Percentiles rank a stretch among this genome's conserved stretches.
These are phyloP conservation scores for Drosophila pseudotakahashii DNA, from an alignment of 2,888 invertebrate species.

Conservation along the genomic window DNA sequence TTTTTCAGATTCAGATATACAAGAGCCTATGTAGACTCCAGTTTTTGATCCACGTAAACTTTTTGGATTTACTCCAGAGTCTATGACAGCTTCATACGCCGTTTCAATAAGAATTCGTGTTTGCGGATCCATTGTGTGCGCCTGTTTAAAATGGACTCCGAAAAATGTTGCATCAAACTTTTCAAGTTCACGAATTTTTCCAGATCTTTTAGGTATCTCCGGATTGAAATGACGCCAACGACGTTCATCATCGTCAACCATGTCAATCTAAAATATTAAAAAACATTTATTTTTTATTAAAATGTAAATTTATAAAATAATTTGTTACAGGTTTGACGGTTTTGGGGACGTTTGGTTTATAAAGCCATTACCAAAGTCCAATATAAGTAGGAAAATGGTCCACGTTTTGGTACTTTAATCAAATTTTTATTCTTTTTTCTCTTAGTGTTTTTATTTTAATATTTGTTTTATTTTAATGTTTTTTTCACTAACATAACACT, in stretches of 20 bases:
- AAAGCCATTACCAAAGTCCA: too few relatives aligned
- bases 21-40: slow-evolving; percentile 90
- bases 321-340: too few relatives aligned
- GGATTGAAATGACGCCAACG: slow-evolving; percentile 91
- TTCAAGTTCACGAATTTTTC: slow-evolving; percentile 88
- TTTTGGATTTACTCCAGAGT: slow-evolving; percentile 89
- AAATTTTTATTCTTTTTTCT: too few relatives aligned
- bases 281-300: neutral
- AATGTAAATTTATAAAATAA: too few relatives aligned
- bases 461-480: too few relatives aligned
- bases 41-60: slow-evolving; percentile 88
- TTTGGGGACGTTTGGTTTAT: too few relatives aligned
- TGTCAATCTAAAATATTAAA: slow-evolving; percentile 88
- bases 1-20: slow-evolving; percentile 90
- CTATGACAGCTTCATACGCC: slow-evolving; percentile 91
- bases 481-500: too few relatives aligned
- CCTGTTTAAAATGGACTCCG: slow-evolving; percentile 90
- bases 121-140: slow-evolving; percentile 91
- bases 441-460: too few relatives aligned
- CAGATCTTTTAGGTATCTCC: slow-evolving; percentile 90
- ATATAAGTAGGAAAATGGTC: too few relatives aligned
- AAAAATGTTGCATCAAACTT: slow-evolving; percentile 92
- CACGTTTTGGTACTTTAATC: too few relatives aligned
- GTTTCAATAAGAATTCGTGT: slow-evolving; percentile 91
- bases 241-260: slow-evolving; percentile 91